A percentile compares a stretch with the other conserved stretches of the same genome.
These are phyloP conservation scores for Capreolus pygargus DNA, from an alignment of 2,113 vertebrate species.

Conservation along the genomic window DNA sequence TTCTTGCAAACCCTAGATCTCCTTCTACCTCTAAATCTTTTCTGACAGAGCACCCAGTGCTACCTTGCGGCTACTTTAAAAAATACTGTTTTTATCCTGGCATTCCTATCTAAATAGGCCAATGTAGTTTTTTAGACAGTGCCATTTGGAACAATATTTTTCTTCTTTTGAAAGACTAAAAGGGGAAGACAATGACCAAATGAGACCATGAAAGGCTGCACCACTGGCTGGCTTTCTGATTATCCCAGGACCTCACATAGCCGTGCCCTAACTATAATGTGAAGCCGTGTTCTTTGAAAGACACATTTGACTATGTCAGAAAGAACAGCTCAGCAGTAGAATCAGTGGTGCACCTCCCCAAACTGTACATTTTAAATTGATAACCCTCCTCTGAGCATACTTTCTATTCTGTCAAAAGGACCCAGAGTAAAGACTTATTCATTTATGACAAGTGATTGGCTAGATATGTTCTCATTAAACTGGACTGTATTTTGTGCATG, in stretches of 20 bases:
- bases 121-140: slow-evolving; percentile 37
- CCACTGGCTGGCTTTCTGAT: background rate
- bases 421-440: slow-evolving; percentile 32
- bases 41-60: background rate
- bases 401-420: slow-evolving; percentile 44
- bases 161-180: slow-evolving; percentile 53
- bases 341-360: slow-evolving; percentile 23
- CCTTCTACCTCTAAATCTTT: slow-evolving; percentile 5
- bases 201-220: slow-evolving; percentile 25
- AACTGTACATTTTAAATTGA: slow-evolving; percentile 62
- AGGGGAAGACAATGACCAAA: slow-evolving; percentile 46
- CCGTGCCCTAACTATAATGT: background rate
- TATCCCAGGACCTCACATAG: slow-evolving; percentile 30
- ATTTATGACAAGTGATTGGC: slow-evolving; percentile 38
- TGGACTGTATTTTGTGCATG: slow-evolving; percentile 7
- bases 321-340: slow-evolving; percentile 36
- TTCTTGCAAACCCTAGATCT: background rate
- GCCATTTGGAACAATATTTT: slow-evolving; percentile 30
- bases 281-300: slow-evolving; percentile 26
- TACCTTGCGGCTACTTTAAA: background rate
- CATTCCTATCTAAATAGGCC: slow-evolving; percentile 33
- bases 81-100: slow-evolving; percentile 36
- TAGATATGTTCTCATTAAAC: slow-evolving; percentile 37
- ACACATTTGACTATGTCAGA: background rate
- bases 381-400: slow-evolving; percentile 34